Evolutionary conservation across 1,140 invertebrate genomes (phyloP), one percentile per base, ranked within the genome.

Genomic region (Chironomus tepperi): DNA sequence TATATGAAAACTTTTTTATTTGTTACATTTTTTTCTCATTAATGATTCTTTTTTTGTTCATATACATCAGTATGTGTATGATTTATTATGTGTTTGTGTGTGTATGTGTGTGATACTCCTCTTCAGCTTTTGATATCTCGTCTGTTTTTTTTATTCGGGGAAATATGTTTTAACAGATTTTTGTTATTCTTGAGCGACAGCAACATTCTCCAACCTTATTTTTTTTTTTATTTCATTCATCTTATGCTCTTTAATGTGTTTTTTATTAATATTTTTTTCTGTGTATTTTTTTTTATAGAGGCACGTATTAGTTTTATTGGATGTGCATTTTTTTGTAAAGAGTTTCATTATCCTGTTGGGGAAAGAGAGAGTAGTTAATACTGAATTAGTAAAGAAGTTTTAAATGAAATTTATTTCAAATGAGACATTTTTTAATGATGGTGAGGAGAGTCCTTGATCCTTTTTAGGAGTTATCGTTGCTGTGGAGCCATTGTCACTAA

Each of bases 261-360:
- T 70, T 70, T 70, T 70, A 70, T 70, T 21, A 18, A 18, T 70
- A 21, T 70, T 70, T 70, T 70, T 70, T 8, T 70, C 16, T 19
- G 19, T 70, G 16, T 70, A 18, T 67, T 18, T 70, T 70, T 70
- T 70, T 21, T 70, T 70, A 70, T 18, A 70, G 65, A 70, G 65
- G 65, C 65, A 70, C 65, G 65, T 70, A 57, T 70, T 70, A 70
- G 19, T 70, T 70, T 70, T 70, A 70, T 70, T 70, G 65, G 65
- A 70, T 70, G 65, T 70, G 65, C 65, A 70, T 70, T 70, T 70
- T 70, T 70, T 70, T 70, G 65, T 70, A 70, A 70, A 70, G 65
- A 70, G n/a, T 70, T 18, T 70, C 65, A 16, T 70, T 70, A 70
- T 70, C 65, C 65, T 70, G 65, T 70, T 5, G n/a, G n/a, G 12